Base-by-base conservation (phyloP, 2,113 vertebrate species). In the Spea multiplicata region DNA sequence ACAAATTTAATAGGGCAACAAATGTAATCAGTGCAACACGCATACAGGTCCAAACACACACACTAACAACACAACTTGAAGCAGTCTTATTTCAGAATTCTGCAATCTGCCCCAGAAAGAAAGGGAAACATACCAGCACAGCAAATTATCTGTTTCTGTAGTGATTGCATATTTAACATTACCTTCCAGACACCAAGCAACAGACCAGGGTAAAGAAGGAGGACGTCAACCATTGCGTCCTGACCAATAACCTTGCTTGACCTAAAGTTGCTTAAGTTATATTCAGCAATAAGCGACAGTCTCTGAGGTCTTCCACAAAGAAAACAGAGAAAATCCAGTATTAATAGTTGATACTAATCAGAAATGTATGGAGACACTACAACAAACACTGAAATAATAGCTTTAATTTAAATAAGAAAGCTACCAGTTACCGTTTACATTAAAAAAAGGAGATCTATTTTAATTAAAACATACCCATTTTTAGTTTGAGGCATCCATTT, bases 151-250 rank as follows among this genome's bases (percentile, higher is more conserved):
- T 30, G 30, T 30, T 30, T 30, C 30, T 30, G 30, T 30, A 30
- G n/a, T n/a, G n/a, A 30, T 30, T 30, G 8, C 14, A 69, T 66
- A 49, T 69, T 47, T 8, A 53, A 57, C 13, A 83, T 85, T 91
- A 95, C 95, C 93, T 88, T 94, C 95, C 96, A 97, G 50, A 94
- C 73, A 17, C 94, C 95, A 16, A 97, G 8, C 75, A 93, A 48
- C 4, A 96, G 73, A 44, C 92, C 93, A 8, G 94, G 91, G 61
- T 88, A 67, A 8, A 94, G 69, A 65, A 83, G 83, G 81, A 92
- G 87, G 77, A 95, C 78, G 62, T 89, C 87, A 44, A 96, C 81
- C 77, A 93, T 80, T 6, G 66, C 78, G 85, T 96, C 94, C 10
- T 87, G 86, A 48, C 94, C 94, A 67, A 94, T 50, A 75, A 85